These are phyloP conservation scores for Remorina albescens DNA, from an alignment of 2,797 vertebrate genomes.

Conservation along the genomic window DNA sequence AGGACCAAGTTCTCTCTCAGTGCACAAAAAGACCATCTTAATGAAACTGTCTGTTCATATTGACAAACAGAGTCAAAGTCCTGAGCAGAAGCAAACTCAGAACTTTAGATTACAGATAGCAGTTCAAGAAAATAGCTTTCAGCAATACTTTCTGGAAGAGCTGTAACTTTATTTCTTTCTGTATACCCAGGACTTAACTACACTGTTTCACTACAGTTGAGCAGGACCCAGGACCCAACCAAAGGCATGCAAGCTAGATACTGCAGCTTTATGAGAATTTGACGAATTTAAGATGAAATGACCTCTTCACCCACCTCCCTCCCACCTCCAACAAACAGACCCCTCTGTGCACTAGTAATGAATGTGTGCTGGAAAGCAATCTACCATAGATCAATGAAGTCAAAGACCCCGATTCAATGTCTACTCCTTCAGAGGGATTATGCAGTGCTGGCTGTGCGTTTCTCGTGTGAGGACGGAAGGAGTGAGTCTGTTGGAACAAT, in stretches of 20 bases:
- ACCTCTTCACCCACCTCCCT: slow-evolving; percentile 9
- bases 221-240: not conserved
- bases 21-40: slow-evolving; percentile 7
- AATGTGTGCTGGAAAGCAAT: slow-evolving; percentile 9
- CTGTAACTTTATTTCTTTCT: slow-evolving; percentile 22
- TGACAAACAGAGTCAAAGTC: not conserved
- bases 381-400: slow-evolving; percentile 37
- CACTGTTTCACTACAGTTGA: slow-evolving; percentile 4
- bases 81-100: not conserved
- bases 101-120: not conserved
- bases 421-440: slow-evolving; percentile 6
- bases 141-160: slow-evolving; percentile 3
- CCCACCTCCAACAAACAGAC: not conserved
- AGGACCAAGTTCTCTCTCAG: slow-evolving; percentile 17
- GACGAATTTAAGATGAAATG: slow-evolving; percentile 6
- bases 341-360: not conserved
- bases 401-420: slow-evolving; percentile 16
- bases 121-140: slow-evolving; percentile 4
- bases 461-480: slow-evolving; percentile 12
- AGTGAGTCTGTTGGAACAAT: slow-evolving; percentile 65
- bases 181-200: slow-evolving; percentile 18
- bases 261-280: slow-evolving; percentile 2
- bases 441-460: slow-evolving; percentile 13
- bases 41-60: too few relatives aligned
- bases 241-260: not conserved